Evolutionary conservation across 35 echinoderm and acorn worm species (phyloP), one percentile per base, ranked within the genome.

Genomic region (Nesometra sesokonis): DNA sequence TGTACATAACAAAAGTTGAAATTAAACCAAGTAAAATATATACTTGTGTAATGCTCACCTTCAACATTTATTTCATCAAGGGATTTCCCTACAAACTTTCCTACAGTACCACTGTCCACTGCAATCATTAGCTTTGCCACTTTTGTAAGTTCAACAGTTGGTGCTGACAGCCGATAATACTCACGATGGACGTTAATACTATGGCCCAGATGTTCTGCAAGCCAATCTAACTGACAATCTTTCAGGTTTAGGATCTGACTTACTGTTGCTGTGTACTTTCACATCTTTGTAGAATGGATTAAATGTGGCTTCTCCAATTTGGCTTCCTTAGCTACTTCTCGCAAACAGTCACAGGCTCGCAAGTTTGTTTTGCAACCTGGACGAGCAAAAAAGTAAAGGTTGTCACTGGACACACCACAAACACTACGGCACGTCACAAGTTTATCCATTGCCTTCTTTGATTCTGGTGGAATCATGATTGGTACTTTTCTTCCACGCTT

Each of bases 261-360:
- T 33, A 93, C 57, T 0, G 88, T 89, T 33, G 84, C 88, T 37
- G 84, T 27, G 32, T 94, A 79, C 81, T 94, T 94, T 21, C 93
- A 77, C 36, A 94, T 40, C 33, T 47, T 85, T 5, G 77, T 78
- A 23, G 77, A 78, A 29, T 23, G 77, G 9, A 78, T 78, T 32
- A 78, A 8, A 8, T 78, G 5, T 9, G 77, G 77, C 9, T 32
- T 78, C 23, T 78, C 27, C 5, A 5, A 32, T 32, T 8, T 23
- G 27, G 4, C 5, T 27, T 5, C 77, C 27, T 78, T 27, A 5
- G 77, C 32, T 5, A 9, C 3, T 32, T 78, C 23, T 78, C 77
- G 5, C 32, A 78, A 78, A 78, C 5, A 5, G 23, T 78, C 77
- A 27, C 77, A 78, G 77, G 5, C 77, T 78, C 77, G 5, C 27